Evolutionary conservation across 2,888 invertebrate genomes (phyloP), one percentile per base, ranked within the genome.

Genomic region (Hemistola chrysoprasaria): DNA sequence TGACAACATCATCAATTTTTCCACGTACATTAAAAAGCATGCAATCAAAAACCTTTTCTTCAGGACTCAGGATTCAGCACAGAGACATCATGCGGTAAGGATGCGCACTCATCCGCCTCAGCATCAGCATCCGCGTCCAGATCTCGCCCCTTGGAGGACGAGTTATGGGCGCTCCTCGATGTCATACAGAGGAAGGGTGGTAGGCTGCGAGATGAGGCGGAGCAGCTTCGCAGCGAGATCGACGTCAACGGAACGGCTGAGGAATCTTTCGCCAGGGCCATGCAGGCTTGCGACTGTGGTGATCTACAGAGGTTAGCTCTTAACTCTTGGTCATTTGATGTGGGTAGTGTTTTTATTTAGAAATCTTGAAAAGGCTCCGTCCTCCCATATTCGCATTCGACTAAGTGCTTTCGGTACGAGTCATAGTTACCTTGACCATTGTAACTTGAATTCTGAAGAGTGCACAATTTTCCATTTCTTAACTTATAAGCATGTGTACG

Each of bases 1-100:
- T n/a, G n/a, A n/a, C n/a, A n/a, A n/a, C n/a, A n/a, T n/a, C n/a
- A n/a, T n/a, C n/a, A n/a, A n/a, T n/a, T n/a, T n/a, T n/a, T n/a
- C n/a, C n/a, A n/a, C n/a, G n/a, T n/a, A n/a, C n/a, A n/a, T n/a
- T n/a, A n/a, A n/a, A 10, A 33, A 9, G 33, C 24, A 25, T 16
- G 9, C 11, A 25, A 9, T 25, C 6, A 3, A 35, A 7, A 1
- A n/a, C 9, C 25, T 6, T 11, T 3, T 38, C 1, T 30, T 4
- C 78, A 92, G 64, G 97, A 97, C 84, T 96, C 96, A 31, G 97
- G 96, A 38, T 97, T 97, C 87, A 96, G 96, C 78, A 96, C 96
- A 46, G 96, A 96, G 83, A 95, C 95, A 34, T 95, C 95, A 36
- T 93, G 93, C 66, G 95, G 93, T 65, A 94, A 94, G 77, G 94